Conservation (phyloP, 2,113 vertebrate species). For the Anser cygnoides region DNA sequence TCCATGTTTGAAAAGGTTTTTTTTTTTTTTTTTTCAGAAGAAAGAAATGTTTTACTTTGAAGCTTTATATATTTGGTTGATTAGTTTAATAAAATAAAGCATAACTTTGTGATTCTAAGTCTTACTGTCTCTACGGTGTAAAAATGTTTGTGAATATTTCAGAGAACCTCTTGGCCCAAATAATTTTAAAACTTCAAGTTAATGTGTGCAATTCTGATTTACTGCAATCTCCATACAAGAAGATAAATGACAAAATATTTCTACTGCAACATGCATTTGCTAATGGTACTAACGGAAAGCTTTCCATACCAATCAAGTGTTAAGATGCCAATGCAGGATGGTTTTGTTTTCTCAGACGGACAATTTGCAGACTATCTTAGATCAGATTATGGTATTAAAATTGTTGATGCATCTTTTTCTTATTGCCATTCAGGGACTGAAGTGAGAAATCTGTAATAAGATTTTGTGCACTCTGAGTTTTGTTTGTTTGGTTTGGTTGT, state of each 20-base stretch:
- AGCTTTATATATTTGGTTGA: neutral
- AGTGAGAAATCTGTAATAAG: neutral
- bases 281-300: neutral
- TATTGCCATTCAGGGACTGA: neutral
- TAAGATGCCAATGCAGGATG: neutral
- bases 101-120: neutral
- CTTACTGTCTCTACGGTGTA: neutral
- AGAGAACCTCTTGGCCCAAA: neutral
- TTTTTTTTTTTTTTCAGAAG: neutral
- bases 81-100: neutral
- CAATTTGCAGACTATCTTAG: neutral
- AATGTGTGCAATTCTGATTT: neutral
- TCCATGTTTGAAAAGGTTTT: neutral
- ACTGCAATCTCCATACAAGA: neutral
- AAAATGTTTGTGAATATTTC: neutral
- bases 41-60: neutral
- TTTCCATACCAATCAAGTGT: neutral
- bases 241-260: neutral
- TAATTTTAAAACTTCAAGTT: neutral
- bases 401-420: neutral
- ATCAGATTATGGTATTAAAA: neutral
- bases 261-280: neutral
- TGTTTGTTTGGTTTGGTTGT: neutral
- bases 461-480: neutral
- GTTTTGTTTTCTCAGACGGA: neutral